Base-by-base conservation (phyloP, 1,140 invertebrate species). In the Homarus americanus region DNA sequence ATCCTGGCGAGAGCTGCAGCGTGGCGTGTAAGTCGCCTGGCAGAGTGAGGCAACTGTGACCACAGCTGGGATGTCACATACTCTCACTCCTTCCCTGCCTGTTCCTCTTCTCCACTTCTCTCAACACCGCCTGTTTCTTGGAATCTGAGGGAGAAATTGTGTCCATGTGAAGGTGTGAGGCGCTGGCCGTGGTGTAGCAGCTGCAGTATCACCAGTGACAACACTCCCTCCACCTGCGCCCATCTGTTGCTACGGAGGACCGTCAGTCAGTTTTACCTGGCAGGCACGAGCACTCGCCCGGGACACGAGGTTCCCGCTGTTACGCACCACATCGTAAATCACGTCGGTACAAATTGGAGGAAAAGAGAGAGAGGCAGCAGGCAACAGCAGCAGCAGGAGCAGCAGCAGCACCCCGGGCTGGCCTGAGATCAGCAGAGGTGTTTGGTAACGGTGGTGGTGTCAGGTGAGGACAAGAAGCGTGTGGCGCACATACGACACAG, bases 171-270 rank as follows among this genome's bases (percentile, higher is more conserved):
- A 82, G 15, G 1, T 82, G 44, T 32, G 63, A 32, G 63, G 32
- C 28, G n/a, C n/a, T 32, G n/a, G 3, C 63, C 5, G n/a, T 32
- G 63, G 4, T 32, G 63, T 4, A 69, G 63, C 5, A 69, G 28
- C 63, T 32, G 63, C 5, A 32, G 17, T 9, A 7, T 20, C 36
- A 24, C 34, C 20, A 9, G 38, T 36, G 49, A 12, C 53, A 10
- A 32, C 9, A 28, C n/a, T 20, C 58, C 58, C 58, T 80, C 24
- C 44, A 80, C 32, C 49, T 63, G 49, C 53, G 15, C 15, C 49
- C 49, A 82, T 24, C 83, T 85, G 83, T 85, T 85, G 72, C 83
- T 66, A 85, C 83, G 83, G 83, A 82, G 83, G 36, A 40, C 66
- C 38, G 40, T 83, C 82, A 72, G 82, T 73, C n/a, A 69, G 63